A percentile compares a stretch with the other conserved stretches of the same genome.
These are phyloP conservation scores for Hippocampus comes DNA, from an alignment of 2,113 vertebrate genomes.

Conservation along the genomic window DNA sequence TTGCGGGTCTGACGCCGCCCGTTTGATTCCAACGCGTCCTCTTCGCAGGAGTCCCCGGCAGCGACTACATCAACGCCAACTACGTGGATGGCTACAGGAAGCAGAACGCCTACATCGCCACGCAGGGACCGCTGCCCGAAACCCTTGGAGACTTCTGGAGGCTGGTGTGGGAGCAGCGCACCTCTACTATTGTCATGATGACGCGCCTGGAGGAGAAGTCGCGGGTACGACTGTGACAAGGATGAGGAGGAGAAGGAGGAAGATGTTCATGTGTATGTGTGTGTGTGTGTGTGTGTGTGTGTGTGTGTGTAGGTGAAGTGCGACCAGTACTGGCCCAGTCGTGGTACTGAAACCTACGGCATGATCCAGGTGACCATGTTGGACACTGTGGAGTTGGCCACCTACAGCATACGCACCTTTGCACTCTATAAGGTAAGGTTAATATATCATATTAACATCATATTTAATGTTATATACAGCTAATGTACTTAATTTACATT, in stretches of 20 bases:
- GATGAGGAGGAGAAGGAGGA: neutral
- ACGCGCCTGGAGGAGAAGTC: slow-evolving; percentile 94
- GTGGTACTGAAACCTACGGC: slow-evolving; percentile 90
- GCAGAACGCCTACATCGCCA: slow-evolving; percentile 97
- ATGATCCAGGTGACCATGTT: slow-evolving; percentile 91
- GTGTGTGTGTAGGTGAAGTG: slow-evolving; percentile 82
- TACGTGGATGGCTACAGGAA: slow-evolving; percentile 96
- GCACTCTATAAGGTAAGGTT: slow-evolving; percentile 84
- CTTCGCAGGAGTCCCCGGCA: slow-evolving; percentile 83
- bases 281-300: neutral
- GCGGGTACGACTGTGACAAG: slow-evolving; percentile 67
- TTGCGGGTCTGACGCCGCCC: neutral
- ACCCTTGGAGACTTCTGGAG: slow-evolving; percentile 96
- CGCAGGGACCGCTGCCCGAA: slow-evolving; percentile 89
- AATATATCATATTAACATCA: neutral
- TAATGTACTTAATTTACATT: too few relatives aligned
- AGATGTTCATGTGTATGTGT: too few relatives aligned
- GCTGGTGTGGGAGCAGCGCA: slow-evolving; percentile 97
- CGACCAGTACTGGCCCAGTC: slow-evolving; percentile 94
- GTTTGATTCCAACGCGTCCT: too few relatives aligned
- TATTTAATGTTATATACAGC: neutral
- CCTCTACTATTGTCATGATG: slow-evolving; percentile 93
- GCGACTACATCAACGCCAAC: slow-evolving; percentile 94
- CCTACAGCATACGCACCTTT: slow-evolving; percentile 88
- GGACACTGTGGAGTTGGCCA: slow-evolving; percentile 90